Conservation (phyloP, 2,113 vertebrate genomes). For the Mixornis gularis region DNA sequence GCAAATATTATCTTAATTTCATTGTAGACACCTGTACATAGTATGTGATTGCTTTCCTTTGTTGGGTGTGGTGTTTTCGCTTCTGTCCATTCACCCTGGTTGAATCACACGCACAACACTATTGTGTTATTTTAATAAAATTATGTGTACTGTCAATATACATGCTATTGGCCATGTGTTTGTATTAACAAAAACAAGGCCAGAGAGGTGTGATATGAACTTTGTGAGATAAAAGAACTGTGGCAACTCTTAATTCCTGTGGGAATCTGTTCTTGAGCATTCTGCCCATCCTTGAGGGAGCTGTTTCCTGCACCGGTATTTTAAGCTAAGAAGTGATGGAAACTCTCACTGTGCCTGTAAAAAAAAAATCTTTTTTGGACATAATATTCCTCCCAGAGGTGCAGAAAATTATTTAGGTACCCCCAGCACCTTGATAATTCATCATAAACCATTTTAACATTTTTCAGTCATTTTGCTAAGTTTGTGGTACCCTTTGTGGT, state of each 20-base stretch:
- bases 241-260: not conserved
- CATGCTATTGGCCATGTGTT: not conserved
- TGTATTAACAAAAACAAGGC: not conserved
- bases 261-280: not conserved
- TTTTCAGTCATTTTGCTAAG: not conserved
- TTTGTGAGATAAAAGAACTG: not conserved
- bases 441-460: not conserved
- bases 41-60: not conserved
- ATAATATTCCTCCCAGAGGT: not conserved
- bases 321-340: not conserved
- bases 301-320: not conserved
- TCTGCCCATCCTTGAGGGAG: not conserved
- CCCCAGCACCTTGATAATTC: not conserved
- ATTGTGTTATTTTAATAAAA: constrained; percentile 37
- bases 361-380: not conserved
- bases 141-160: not conserved
- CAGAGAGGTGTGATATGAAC: not conserved
- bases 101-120: not conserved
- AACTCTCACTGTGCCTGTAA: not conserved
- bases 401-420: not conserved
- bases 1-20: constrained; percentile 33
- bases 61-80: not conserved
- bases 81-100: not conserved
- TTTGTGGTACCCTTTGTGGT: not conserved
- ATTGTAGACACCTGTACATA: not conserved